Evolutionary conservation across 2,888 invertebrate genomes (phyloP), one percentile per base, ranked within the genome.

Genomic region (Ferdinandea cuprea): DNA sequence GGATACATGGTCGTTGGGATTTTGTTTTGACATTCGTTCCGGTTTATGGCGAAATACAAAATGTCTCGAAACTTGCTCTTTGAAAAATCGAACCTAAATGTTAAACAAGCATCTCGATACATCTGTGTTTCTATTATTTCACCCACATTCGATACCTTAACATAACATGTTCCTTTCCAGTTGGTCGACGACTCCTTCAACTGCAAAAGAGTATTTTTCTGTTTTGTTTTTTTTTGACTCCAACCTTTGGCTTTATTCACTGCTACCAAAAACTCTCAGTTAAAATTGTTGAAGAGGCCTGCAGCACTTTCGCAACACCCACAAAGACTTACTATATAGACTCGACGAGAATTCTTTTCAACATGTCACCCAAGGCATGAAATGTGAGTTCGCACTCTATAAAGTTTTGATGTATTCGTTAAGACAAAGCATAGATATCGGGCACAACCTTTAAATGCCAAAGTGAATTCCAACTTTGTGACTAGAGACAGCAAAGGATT

Each of bases 341-440:
- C 25, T 3, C 21, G 17, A 30, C 28, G 19, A 8, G 9, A 19
- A 59, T n/a, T 44, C n/a, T 15, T 35, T 35, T 21, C 21, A 35
- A 21, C 21, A 32, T 35, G 35, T 25, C 19, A 46, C 32, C 46
- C n/a, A 5, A 25, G 40, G 40, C 61, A 46, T 42, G 13, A 8
- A 19, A 46, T 32, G 8, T 13, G 1, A 61, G 17, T 21, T 44
- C 32, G 3, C 32, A 21, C 17, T 11, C 44, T 30, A 35, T 21
- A 46, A 25, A 63, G 25, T 28, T 65, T 63, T 63, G 15, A 63
- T 28, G 48, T 25, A 15, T n/a, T n/a, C n/a, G n/a, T n/a, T 15
- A 35, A 63, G 13, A 19, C 63, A 32, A 63, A 48, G 37, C 21
- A 25, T 48, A 1, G 3, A 15, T 5, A 28, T n/a, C 15, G 32